A percentile compares a stretch with the other conserved stretches of the same genome.
phyloP scores from a whole-genome alignment of 2,797 vertebrate genomes.

The Nyctalus aviator region DNA sequence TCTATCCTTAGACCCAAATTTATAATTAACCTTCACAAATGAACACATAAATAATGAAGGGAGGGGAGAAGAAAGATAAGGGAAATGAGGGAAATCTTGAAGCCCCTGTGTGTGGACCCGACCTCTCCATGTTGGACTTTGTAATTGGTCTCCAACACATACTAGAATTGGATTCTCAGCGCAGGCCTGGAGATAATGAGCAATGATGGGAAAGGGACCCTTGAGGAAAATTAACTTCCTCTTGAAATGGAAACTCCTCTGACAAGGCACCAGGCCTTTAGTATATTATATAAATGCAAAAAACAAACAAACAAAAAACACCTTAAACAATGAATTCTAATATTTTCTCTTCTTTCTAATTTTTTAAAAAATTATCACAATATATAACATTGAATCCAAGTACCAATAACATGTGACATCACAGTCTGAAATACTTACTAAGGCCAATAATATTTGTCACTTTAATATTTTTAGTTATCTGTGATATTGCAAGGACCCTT shows the following conservation, averaged over 20 bases:
- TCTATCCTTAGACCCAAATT: background rate
- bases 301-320: background rate
- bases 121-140: background rate
- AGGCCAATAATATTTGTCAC: background rate
- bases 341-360: background rate
- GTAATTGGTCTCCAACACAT: constrained; percentile 24
- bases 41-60: background rate
- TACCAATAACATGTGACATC: background rate
- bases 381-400: background rate
- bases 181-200: constrained; percentile 59
- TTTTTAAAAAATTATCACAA: background rate
- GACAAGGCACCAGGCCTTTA: background rate
- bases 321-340: background rate
- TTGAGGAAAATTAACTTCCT: constrained; percentile 66
- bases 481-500: background rate
- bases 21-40: background rate
- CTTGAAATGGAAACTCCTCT: constrained; percentile 66
- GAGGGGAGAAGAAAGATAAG: background rate
- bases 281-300: background rate
- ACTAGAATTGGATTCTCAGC: constrained; percentile 69
- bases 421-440: background rate
- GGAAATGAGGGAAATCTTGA: background rate
- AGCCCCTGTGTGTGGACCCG: background rate
- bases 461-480: background rate
- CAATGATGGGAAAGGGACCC: constrained; percentile 43